Evolutionary conservation across 2,113 vertebrate genomes (phyloP), one percentile per base, ranked within the genome.

Genomic region (Pseudorectes ferrugineus): DNA sequence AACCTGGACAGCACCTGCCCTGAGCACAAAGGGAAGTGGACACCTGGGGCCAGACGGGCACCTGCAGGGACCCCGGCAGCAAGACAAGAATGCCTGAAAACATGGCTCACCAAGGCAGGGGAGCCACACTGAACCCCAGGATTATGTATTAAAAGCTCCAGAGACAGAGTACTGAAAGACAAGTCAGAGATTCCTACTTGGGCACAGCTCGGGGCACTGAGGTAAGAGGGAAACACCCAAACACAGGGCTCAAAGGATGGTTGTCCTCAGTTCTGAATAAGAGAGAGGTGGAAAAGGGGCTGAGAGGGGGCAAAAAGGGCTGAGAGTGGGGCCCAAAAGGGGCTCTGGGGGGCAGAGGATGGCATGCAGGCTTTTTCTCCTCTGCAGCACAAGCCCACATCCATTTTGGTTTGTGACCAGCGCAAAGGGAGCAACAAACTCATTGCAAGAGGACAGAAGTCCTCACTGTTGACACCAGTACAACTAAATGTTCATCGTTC

Each of bases 91-190:
- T 5, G 55, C 35, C 65, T 40, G 40, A 15, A 43, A 67, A 22
- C 13, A 7, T 0, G 1, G 61, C 3, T 51, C 74, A 17, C 2
- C 38, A 6, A 12, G 61, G 51, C 70, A 92, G 51, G 40, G 46
- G 2, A 81, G 42, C 38, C 68, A 87, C 54, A 3, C 11, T 7
- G 13, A n/a, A 43, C 3, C 14, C 54, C 62, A 81, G 5, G 2
- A 15, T 40, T 1, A 19, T 0, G 8, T 11, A 29, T 16, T 16
- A 40, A 66, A 49, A 78, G 20, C 29, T 68, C 23, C 6, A 67
- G 46, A 48, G 51, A 33, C 33, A 77, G 46, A 61, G 65, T 2
- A 29, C 6, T n/a, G n/a, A 61, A 61, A 65, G 36, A 45, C 9
- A 61, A 28, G 38, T 45, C 43, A 52, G 51, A 52, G 38, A 25